phyloP scores from a whole-genome alignment of 1,140 invertebrate species.

The Drosophila pandora region DNA sequence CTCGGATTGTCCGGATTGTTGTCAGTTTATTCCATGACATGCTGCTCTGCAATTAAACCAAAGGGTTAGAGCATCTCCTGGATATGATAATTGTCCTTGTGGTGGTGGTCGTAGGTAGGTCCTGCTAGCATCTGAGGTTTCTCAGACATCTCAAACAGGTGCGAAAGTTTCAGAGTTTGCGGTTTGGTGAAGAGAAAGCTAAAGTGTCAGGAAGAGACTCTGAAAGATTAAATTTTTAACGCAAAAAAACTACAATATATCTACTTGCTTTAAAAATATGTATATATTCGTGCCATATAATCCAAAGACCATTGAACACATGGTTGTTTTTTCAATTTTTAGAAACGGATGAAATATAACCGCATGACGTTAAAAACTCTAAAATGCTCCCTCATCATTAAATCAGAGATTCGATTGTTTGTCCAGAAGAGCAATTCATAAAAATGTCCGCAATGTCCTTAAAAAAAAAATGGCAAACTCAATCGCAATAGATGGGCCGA shows the following conservation, averaged over 20 bases:
- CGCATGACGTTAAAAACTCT: slow-evolving; percentile 54
- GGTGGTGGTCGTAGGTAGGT: slow-evolving; percentile 8
- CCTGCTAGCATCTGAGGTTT: slow-evolving; percentile 27
- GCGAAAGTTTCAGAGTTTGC: slow-evolving; percentile 44
- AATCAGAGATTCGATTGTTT: slow-evolving; percentile 30
- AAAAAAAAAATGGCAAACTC: slow-evolving; percentile 42
- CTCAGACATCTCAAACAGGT: slow-evolving; percentile 43
- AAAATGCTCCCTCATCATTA: slow-evolving; percentile 42
- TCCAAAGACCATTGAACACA: slow-evolving; percentile 25
- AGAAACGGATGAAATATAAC: slow-evolving; percentile 36
- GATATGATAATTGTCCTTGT: not conserved
- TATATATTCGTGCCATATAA: not conserved
- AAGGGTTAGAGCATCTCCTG: slow-evolving; percentile 45
- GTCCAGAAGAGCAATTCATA: slow-evolving; percentile 54
- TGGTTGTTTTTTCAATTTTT: slow-evolving; percentile 16
- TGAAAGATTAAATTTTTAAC: not conserved
- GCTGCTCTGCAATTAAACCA: slow-evolving; percentile 27
- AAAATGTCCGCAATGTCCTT: slow-evolving; percentile 60
- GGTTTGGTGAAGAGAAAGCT: slow-evolving; percentile 25
- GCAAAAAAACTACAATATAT: too few relatives aligned
- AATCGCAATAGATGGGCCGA: slow-evolving; percentile 42
- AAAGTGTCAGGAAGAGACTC: not conserved
- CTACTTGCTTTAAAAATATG: too few relatives aligned
- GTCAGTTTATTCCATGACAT: slow-evolving; percentile 49
- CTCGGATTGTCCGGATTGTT: slow-evolving; percentile 9